Conservation (phyloP, 2,113 vertebrate species). For the Stigmatopora argus region DNA sequence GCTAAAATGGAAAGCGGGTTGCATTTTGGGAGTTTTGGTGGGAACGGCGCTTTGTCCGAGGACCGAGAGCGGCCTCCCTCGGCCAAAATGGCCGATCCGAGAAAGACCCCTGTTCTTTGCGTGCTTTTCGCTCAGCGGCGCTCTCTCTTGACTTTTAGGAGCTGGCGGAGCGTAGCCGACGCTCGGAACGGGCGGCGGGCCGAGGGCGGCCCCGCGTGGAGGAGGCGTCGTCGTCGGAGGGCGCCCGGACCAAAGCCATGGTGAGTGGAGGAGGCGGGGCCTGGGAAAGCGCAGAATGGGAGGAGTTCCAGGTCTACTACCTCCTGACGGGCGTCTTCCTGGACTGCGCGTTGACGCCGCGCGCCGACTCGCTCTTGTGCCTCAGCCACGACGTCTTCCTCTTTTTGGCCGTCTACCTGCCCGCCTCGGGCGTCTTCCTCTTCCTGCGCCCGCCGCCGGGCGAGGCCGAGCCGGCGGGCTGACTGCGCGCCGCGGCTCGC, state of each 20-base stretch:
- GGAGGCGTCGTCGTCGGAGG: constrained; percentile 71
- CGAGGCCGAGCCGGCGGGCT: too few species aligned
- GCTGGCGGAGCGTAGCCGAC: constrained; percentile 93
- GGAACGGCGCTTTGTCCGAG: too few species aligned
- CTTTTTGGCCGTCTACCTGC: constrained; percentile 90
- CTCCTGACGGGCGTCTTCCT: constrained; percentile 85
- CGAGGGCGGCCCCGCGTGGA: constrained; percentile 79
- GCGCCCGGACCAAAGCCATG: constrained; percentile 93
- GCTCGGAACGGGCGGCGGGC: constrained; percentile 80
- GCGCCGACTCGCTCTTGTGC: constrained; percentile 76
- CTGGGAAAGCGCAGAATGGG: constrained; percentile 61
- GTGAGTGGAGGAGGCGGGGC: constrained; percentile 83
- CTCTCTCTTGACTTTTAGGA: constrained; percentile 72
- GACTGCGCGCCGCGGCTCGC: too few species aligned
- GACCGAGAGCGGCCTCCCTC: too few species aligned
- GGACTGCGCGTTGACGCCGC: constrained; percentile 87
- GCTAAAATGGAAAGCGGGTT: too few species aligned
- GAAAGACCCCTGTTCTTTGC: too few species aligned
- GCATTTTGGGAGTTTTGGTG: too few species aligned
- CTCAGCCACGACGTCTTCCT: constrained; percentile 88
- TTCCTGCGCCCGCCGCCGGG: constrained; percentile 78
- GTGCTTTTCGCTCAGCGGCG: neutral
- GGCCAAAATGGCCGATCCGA: too few species aligned
- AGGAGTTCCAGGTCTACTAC: constrained; percentile 93
- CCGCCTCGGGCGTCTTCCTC: constrained; percentile 87